Evolutionary conservation across 2,797 vertebrate genomes (phyloP).

Genomic region (Echeneis naucrates): DNA sequence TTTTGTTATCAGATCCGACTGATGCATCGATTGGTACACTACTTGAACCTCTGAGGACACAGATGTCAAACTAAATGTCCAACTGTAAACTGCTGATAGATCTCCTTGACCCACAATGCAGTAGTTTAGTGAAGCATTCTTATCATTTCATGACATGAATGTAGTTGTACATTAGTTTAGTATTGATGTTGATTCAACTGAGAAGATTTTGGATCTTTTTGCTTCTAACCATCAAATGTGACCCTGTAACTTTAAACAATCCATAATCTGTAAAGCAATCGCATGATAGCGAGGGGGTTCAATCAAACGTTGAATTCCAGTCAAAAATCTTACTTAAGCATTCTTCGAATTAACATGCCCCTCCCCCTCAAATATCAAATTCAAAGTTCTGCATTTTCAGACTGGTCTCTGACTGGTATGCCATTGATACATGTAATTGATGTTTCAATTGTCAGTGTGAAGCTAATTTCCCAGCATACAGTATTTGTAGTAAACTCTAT

Average conservation of each 20-base stretch:
- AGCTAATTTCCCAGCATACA: background rate
- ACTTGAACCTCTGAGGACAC: too few relatives aligned
- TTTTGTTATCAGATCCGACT: too few relatives aligned
- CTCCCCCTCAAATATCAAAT: background rate
- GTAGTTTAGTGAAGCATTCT: too few relatives aligned
- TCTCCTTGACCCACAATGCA: too few relatives aligned
- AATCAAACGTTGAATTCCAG: background rate
- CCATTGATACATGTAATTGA: background rate
- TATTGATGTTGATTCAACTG: background rate
- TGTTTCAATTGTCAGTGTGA: background rate
- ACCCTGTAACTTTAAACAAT: too few relatives aligned
- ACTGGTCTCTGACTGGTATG: background rate
- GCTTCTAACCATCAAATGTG: too few relatives aligned
- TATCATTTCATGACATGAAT: background rate
- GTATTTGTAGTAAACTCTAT: background rate
- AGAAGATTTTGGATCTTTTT: background rate
- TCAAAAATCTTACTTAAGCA: background rate
- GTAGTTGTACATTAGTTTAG: background rate
- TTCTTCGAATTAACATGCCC: background rate
- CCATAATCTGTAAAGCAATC: too few relatives aligned
- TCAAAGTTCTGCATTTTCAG: background rate
- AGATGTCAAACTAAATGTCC: too few relatives aligned
- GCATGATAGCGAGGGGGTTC: too few relatives aligned
- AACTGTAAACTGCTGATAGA: too few relatives aligned
- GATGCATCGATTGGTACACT: too few relatives aligned